Base-by-base conservation (phyloP, 2,797 vertebrate genomes). In the Liparis tanakae region DNA sequence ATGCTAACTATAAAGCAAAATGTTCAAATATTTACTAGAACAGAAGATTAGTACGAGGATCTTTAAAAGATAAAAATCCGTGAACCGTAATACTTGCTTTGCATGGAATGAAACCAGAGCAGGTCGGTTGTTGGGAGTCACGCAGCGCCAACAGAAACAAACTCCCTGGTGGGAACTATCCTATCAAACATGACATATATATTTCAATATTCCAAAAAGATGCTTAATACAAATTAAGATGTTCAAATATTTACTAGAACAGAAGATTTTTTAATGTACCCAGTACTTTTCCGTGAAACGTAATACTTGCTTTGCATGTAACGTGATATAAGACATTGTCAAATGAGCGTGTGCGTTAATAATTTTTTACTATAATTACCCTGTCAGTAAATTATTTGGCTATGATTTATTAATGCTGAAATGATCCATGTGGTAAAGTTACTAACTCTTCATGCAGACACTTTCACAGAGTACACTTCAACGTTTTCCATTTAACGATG, bases 21-120 rank as follows among this genome's bases (percentile, higher is more conserved):
- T 25, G 9, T 48, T 67, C 0, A 85, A 69, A 74, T 61, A 71
- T 70, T 63, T 10, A 70, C 37, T 4, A 53, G 20, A 44, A 41
- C 4, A 43, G 17, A 22, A 46, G 44, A 68, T 43, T 6, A 43
- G 20, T 10, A n/a, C 10, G 34, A 51, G 8, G 48, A 51, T 51
- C 50, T 51, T 51, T n/a, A n/a, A n/a, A n/a, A n/a, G n/a, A n/a
- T n/a, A n/a, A n/a, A n/a, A n/a, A n/a, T n/a, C 12, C 17, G 22
- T 43, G 9, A 7, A 55, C 34, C 53, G 39, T 33, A 53, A 41
- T n/a, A 39, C 54, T 37, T 46, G 18, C 17, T 13, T 54, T 48
- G 30, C 59, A n/a, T 71, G 72, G 72, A 72, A 70, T 61, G 17
- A 72, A 81, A 85, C 73, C 71, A 72, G 56, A 84, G 25, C 46